These are phyloP conservation scores for Himalopsyche anomala DNA, from an alignment of 2,888 invertebrate species.

Conservation along the genomic window DNA sequence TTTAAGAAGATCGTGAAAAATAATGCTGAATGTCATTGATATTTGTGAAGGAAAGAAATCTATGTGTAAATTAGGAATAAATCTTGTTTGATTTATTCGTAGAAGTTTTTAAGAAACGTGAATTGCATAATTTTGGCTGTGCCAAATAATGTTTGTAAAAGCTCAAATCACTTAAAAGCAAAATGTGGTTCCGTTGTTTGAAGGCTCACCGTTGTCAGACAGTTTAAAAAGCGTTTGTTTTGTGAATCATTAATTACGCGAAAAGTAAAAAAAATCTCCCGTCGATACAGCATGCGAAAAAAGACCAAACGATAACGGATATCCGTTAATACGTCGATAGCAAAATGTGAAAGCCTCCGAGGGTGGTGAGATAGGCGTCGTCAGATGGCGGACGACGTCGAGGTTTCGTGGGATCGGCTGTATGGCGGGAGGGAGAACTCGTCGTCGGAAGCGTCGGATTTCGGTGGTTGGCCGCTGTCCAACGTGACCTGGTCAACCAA, in stretches of 20 bases:
- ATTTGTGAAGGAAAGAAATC: too few species aligned
- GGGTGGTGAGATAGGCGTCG: conserved; percentile 7
- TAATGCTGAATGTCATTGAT: too few species aligned
- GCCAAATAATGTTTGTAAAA: too few species aligned
- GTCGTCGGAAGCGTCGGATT: not conserved
- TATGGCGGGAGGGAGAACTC: conserved; percentile 21
- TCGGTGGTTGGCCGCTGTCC: not conserved
- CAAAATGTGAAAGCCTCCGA: conserved; percentile 11
- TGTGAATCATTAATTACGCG: not conserved
- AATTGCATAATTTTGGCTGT: too few species aligned
- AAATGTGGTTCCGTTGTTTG: not conserved
- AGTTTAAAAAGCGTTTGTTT: not conserved
- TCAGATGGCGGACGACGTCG: conserved; percentile 34
- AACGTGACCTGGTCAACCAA: conserved; percentile 1
- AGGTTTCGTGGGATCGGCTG: not conserved
- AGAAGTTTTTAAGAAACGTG: too few species aligned
- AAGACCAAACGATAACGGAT: conserved; percentile 20
- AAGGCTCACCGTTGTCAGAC: not conserved
- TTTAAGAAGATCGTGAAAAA: too few species aligned
- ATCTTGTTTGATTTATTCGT: too few species aligned
- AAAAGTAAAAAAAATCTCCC: not conserved
- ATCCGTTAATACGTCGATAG: conserved; percentile 20
- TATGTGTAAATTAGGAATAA: too few species aligned
- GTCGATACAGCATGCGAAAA: not conserved
- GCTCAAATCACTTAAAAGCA: not conserved